Conservation (phyloP, 1,140 invertebrate species). For the Drosophila mauritiana region DNA sequence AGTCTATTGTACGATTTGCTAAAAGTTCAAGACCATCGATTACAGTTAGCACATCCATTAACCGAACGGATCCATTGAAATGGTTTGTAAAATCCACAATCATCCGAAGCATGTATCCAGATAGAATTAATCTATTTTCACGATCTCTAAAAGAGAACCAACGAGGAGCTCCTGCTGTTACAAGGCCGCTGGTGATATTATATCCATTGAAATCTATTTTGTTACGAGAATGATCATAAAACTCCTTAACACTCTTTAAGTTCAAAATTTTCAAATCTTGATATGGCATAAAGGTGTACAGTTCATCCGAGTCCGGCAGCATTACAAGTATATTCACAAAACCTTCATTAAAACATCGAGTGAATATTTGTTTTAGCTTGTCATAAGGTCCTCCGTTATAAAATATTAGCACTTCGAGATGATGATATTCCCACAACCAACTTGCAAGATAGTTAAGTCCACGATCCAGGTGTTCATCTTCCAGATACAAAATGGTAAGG, state of each 20-base stretch:
- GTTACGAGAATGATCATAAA: conserved; percentile 8
- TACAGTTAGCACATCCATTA: conserved; percentile 7
- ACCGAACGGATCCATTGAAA: conserved; percentile 46
- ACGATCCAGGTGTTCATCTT: neutral
- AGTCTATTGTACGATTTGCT: conserved; percentile 43
- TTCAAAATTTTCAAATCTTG: conserved; percentile 20
- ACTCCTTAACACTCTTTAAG: conserved; percentile 18
- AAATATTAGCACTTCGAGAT: conserved; percentile 56
- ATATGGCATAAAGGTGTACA: conserved; percentile 55
- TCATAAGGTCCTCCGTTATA: conserved; percentile 3
- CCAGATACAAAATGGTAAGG: conserved; percentile 49
- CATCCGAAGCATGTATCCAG: conserved; percentile 64
- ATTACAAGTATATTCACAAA: conserved; percentile 49
- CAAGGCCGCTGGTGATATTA: conserved; percentile 47
- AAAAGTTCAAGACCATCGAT: conserved; percentile 32
- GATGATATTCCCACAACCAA: conserved; percentile 57
- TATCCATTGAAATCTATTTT: conserved; percentile 51
- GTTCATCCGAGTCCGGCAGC: neutral
- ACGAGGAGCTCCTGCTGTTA: conserved; percentile 45
- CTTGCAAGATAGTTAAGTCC: conserved; percentile 37
- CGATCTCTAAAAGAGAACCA: conserved; percentile 56
- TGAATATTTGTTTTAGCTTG: conserved; percentile 23
- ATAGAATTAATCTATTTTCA: conserved; percentile 21
- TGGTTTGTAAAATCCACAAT: conserved; percentile 51
- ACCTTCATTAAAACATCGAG: conserved; percentile 48